phyloP scores from a whole-genome alignment of 2,113 vertebrate genomes.

The Rattus norvegicus region GRCr8 NC_086021.1:83855501-83856000 shows the following conservation, averaged over 20 bases:
- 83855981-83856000: conserved; percentile 6
- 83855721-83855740: not conserved
- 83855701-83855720: not conserved
- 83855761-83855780: not conserved
- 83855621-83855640: not conserved
- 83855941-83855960: not conserved
- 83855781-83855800: not conserved
- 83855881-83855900: not conserved
- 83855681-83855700: not conserved
- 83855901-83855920: not conserved
- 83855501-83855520: not conserved
- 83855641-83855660: not conserved
- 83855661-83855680: not conserved
- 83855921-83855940: not conserved
- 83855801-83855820: not conserved
- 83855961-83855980: not conserved
- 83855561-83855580: not conserved
- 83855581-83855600: not conserved
- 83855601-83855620: not conserved
- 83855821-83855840: not conserved
- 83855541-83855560: not conserved
- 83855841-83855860: conserved; percentile 14
- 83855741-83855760: not conserved
- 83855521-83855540: not conserved
- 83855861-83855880: conserved; percentile 33